Base-by-base conservation (phyloP, 2,113 vertebrate genomes). In the Phylloscopus trochiloides region DNA sequence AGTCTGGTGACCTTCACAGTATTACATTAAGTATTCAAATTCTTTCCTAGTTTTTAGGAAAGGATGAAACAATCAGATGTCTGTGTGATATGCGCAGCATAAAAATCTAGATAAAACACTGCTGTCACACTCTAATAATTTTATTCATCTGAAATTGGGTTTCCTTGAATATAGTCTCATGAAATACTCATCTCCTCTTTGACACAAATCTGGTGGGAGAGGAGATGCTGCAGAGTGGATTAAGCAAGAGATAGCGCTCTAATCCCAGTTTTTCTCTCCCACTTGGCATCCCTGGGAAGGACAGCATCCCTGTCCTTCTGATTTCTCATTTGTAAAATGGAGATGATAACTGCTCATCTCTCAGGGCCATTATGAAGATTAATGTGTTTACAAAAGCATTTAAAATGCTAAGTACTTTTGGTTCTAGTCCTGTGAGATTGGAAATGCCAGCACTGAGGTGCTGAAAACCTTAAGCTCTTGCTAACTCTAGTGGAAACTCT, bases 361-460 rank as follows among this genome's bases (percentile, higher is more conserved):
- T 84, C 92, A 92, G 92, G 93, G 52, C 90, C 83, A 94, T 96
- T 92, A 95, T 84, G 82, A 96, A 95, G 94, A 96, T 94, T 81
- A 88, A 96, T 96, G 92, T 95, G 95, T 96, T 96, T 94, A 96
- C 90, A 67, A 95, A 94, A 80, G 82, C 96, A 75, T 96, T 96
- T 94, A 72, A 94, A 95, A 88, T 96, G 90, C 94, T 92, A 96
- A 96, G 92, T 92, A 80, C 82, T 94, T 88, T 67, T 92, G 43
- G 79, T 96, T 96, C 83, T 88, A 94, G 79, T 84, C 88, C 93
- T 93, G 20, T 88, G 96, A 92, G 96, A 95, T 6, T 88, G 26
- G 58, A 95, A 96, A 92, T 94, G 90, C 90, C 92, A 88, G 67
- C 43, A 63, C 43, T 42, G 68, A 92, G 75, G 72, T 92, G 59